Percentiles rank a stretch among this genome's conserved stretches.
Evolutionary conservation across 2,113 vertebrate genomes (phyloP).

Genomic region (Cyprinodon variegatus): DNA sequence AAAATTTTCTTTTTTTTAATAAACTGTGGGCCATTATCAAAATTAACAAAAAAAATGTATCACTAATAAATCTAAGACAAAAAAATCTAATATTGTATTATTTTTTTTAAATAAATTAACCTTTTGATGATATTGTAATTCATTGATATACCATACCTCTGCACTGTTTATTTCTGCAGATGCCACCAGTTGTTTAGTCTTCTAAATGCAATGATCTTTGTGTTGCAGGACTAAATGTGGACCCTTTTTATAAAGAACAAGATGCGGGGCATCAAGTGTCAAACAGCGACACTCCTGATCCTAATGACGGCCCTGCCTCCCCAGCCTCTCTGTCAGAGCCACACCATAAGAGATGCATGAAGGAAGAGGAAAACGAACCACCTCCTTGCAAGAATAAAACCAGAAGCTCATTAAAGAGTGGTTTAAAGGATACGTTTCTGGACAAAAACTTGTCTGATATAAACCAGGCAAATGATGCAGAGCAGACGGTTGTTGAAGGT

Average conservation of each 20-base stretch:
- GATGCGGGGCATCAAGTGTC: conserved; percentile 40
- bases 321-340: conserved; percentile 9
- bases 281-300: conserved; percentile 12
- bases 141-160: neutral
- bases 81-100: neutral
- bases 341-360: neutral
- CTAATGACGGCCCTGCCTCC: conserved; percentile 28
- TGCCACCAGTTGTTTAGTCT: neutral
- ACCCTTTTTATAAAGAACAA: conserved; percentile 34
- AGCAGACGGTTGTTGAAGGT: conserved; percentile 26
- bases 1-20: neutral
- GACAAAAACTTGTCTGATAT: conserved; percentile 54
- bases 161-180: neutral
- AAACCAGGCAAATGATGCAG: conserved; percentile 28
- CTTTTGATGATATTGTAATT: neutral
- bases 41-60: neutral
- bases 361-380: conserved; percentile 22
- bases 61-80: neutral
- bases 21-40: neutral
- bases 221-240: conserved; percentile 71
- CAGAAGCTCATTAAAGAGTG: conserved; percentile 69
- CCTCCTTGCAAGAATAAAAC: conserved; percentile 32
- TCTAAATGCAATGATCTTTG: conserved; percentile 28
- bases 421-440: conserved; percentile 65
- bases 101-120: neutral